Percentiles rank a stretch among this genome's conserved stretches.
Conservation (phyloP, 2,888 invertebrate genomes). For the Hemicrepidius hirtus region DNA sequence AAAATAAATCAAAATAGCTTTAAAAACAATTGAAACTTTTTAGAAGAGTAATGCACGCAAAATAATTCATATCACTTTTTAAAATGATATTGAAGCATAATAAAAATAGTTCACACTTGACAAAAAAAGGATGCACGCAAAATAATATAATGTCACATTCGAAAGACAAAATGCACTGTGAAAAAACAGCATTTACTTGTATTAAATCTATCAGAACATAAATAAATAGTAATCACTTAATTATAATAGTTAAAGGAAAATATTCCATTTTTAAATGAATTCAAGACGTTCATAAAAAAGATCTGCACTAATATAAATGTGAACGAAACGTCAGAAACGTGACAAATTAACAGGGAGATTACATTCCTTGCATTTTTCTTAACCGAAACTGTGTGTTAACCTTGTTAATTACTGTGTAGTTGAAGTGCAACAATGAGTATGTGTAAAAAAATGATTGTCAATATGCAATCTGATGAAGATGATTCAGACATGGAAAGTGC, state of each 20-base stretch:
- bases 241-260: constrained; percentile 7
- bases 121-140: too few relatives aligned
- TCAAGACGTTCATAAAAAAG: not conserved
- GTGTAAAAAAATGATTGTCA: not conserved
- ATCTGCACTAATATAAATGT: too few relatives aligned
- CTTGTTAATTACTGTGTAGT: too few relatives aligned
- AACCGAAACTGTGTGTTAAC: too few relatives aligned
- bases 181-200: not conserved
- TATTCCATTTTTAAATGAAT: constrained; percentile 4
- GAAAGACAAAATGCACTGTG: not conserved
- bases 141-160: not conserved
- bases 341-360: not conserved
- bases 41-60: too few relatives aligned
- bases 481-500: not conserved
- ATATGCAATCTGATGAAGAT: not conserved
- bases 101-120: too few relatives aligned
- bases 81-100: too few relatives aligned
- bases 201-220: constrained; percentile 1
- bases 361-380: too few relatives aligned
- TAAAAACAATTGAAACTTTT: too few relatives aligned
- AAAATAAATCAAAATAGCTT: too few relatives aligned
- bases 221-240: not conserved
- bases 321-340: not conserved
- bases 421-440: not conserved
- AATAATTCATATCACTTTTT: too few relatives aligned